A percentile compares a stretch with the other conserved stretches of the same genome.
phyloP scores from a whole-genome alignment of 2,888 invertebrate species.

The Dromius quadrimaculatus region DNA sequence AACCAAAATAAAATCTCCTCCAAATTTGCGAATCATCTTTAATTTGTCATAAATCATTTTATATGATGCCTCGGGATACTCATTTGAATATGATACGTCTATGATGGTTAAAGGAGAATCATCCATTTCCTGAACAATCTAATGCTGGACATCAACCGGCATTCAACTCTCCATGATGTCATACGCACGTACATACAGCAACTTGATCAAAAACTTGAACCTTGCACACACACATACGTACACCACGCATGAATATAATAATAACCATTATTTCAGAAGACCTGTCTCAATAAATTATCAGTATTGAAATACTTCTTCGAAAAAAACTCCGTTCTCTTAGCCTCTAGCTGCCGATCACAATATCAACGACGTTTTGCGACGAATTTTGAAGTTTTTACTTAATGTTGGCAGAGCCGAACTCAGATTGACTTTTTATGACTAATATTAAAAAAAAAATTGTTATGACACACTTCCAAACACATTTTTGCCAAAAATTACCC shows the following conservation, averaged over 20 bases:
- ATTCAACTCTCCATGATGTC: conserved; percentile 38
- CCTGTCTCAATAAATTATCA: conserved; percentile 52
- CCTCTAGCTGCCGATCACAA: conserved; percentile 11
- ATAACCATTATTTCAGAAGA: conserved; percentile 52
- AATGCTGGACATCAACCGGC: conserved; percentile 26
- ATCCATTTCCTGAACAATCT: conserved; percentile 16
- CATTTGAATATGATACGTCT: too few relatives aligned
- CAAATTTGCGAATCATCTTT: too few relatives aligned
- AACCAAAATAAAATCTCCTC: not conserved
- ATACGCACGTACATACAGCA: conserved; percentile 38
- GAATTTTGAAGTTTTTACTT: too few relatives aligned
- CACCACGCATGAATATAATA: conserved; percentile 43
- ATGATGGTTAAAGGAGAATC: too few relatives aligned
- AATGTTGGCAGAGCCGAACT: not conserved
- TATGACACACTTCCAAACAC: too few relatives aligned
- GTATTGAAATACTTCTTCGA: conserved; percentile 41
- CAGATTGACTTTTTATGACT: not conserved
- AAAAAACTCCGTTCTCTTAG: conserved; percentile 24
- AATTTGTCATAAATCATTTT: too few relatives aligned
- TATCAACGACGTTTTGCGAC: conserved; percentile 9
- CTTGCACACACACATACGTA: conserved; percentile 38
- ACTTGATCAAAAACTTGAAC: conserved; percentile 35
- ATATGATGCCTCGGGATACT: too few relatives aligned
- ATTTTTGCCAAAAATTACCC: too few relatives aligned
- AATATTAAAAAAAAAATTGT: too few relatives aligned